Evolutionary conservation across 2,888 invertebrate genomes (phyloP).

Genomic region (Steromphala cineraria): DNA sequence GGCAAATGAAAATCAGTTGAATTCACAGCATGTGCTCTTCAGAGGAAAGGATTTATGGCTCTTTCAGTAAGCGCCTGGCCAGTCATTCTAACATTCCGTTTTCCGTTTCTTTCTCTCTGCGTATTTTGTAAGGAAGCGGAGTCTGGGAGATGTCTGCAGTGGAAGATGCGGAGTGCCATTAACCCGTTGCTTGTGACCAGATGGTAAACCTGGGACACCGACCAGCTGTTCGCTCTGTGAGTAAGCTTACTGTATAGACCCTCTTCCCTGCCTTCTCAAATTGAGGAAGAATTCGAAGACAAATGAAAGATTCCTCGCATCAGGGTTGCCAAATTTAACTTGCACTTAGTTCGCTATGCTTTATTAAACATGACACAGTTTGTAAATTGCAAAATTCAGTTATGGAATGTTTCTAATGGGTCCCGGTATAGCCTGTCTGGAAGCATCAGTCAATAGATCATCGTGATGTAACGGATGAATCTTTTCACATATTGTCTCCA

Average conservation of each 20-base stretch:
- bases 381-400: neutral
- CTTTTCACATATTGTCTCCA: too few relatives aligned
- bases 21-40: neutral
- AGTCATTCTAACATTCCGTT: neutral
- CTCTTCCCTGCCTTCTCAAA: too few relatives aligned
- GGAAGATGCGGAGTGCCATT: neutral
- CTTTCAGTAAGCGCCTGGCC: neutral
- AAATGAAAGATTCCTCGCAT: too few relatives aligned
- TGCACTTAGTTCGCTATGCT: neutral
- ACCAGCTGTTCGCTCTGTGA: neutral
- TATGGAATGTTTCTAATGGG: neutral
- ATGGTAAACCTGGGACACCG: neutral
- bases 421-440: too few relatives aligned
- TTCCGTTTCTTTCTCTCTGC: neutral
- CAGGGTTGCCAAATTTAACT: too few relatives aligned
- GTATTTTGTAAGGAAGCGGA: slow-evolving; percentile 1
- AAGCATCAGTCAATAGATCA: too few relatives aligned
- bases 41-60: neutral
- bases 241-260: too few relatives aligned
- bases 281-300: too few relatives aligned
- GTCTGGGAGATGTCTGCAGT: neutral
- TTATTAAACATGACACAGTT: neutral
- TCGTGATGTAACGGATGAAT: too few relatives aligned
- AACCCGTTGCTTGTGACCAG: neutral
- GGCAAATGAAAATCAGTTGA: neutral